A percentile compares a stretch with the other conserved stretches of the same genome.
Evolutionary conservation across 2,113 vertebrate genomes (phyloP).

Genomic region (Oreotrochilus melanogaster): DNA sequence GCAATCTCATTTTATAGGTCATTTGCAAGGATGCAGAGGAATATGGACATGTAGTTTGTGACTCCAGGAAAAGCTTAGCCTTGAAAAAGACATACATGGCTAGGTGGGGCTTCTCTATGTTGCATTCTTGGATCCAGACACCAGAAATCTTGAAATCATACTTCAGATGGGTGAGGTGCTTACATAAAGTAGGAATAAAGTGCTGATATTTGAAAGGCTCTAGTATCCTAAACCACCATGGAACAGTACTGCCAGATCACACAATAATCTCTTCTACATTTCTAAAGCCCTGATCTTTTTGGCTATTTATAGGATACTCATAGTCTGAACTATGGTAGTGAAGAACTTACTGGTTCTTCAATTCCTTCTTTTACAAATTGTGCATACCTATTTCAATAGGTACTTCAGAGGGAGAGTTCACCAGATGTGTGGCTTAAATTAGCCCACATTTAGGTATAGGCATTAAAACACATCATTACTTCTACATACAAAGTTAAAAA

Average conservation of each 20-base stretch:
- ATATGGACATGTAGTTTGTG: background rate
- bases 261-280: background rate
- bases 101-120: background rate
- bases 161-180: background rate
- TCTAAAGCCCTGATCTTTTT: background rate
- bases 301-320: background rate
- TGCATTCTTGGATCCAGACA: background rate
- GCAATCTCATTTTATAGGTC: background rate
- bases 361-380: background rate
- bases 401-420: background rate
- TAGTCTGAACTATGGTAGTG: background rate
- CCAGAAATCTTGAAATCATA: background rate
- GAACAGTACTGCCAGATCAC: background rate
- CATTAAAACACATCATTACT: background rate
- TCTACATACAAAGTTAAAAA: background rate
- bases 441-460: background rate
- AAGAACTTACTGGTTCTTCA: background rate
- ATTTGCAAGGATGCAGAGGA: rapidly evolving
- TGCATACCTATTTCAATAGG: background rate
- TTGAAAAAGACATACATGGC: background rate
- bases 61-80: background rate
- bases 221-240: background rate
- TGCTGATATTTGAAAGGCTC: background rate
- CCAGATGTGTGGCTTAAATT: background rate
- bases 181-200: rapidly evolving